Percentiles rank a stretch among this genome's conserved stretches.
phyloP scores from a whole-genome alignment of 2,113 vertebrate genomes.

The Zingel zingel region DNA sequence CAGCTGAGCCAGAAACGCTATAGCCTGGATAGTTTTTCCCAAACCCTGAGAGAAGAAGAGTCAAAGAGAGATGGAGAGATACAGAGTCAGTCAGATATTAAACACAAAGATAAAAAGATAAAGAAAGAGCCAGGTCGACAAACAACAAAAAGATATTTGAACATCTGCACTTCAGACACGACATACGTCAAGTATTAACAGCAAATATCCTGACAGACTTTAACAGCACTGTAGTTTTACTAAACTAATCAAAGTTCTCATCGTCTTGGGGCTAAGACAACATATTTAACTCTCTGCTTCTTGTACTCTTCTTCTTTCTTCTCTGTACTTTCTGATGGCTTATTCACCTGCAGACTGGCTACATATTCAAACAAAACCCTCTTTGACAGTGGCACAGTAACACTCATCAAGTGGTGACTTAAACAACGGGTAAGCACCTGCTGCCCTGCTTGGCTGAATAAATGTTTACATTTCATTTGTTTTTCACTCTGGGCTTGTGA shows the following conservation, averaged over 20 bases:
- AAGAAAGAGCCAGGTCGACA: conserved; percentile 10
- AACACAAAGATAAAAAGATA: not conserved
- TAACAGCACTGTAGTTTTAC: not conserved
- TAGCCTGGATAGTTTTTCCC: conserved; percentile 98
- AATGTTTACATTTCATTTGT: not conserved
- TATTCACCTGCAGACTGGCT: conserved; percentile 8
- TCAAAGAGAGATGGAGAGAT: not conserved
- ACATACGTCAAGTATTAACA: not conserved
- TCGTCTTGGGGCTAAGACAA: not conserved
- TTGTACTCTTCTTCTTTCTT: not conserved
- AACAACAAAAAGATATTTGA: not conserved
- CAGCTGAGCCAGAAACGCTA: conserved; percentile 94
- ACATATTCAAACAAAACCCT: conserved; percentile 1
- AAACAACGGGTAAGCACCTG: not conserved
- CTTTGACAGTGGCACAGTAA: not conserved
- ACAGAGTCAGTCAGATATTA: conserved; percentile 13
- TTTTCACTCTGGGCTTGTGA: not conserved
- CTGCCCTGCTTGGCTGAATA: not conserved
- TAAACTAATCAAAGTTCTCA: conserved; percentile 15
- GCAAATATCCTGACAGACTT: not conserved
- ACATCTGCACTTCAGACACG: conserved; percentile 4
- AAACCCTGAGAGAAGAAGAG: conserved; percentile 86
- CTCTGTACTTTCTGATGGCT: not conserved
- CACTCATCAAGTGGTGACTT: not conserved
- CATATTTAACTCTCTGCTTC: not conserved